Conservation (phyloP, 2,888 invertebrate species). For the Xestia ashworthii region DNA sequence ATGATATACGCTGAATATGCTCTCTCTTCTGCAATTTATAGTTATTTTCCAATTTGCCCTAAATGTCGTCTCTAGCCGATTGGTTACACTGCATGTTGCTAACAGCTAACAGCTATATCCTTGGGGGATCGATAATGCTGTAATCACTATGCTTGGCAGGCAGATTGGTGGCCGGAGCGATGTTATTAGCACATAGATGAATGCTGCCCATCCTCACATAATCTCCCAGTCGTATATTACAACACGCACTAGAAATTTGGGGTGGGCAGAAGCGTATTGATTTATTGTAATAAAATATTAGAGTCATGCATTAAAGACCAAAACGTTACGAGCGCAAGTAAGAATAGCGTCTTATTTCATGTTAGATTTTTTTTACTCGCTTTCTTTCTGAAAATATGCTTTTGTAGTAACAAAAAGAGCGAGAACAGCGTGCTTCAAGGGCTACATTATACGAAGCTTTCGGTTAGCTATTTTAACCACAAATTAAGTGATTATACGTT, state of each 20-base stretch:
- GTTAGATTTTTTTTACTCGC: not conserved
- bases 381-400: not conserved
- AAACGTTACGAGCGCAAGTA: not conserved
- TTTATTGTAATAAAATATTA: conserved; percentile 16
- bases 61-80: conserved; percentile 22
- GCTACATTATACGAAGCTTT: not conserved
- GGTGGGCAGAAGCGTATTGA: not conserved
- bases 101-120: conserved; percentile 29
- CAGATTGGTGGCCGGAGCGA: conserved; percentile 40
- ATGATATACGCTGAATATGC: not conserved
- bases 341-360: not conserved
- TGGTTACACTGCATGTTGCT: conserved; percentile 10
- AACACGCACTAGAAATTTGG: conserved; percentile 45
- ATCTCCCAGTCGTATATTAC: conserved; percentile 49
- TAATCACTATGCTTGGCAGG: conserved; percentile 57
- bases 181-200: conserved; percentile 59
- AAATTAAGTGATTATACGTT: not conserved
- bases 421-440: not conserved
- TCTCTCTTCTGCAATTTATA: conserved; percentile 1
- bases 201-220: conserved; percentile 45
- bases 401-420: not conserved
- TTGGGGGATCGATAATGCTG: conserved; percentile 40
- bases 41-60: conserved; percentile 23
- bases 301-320: not conserved
- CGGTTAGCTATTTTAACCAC: not conserved